Evolutionary conservation across 35 echinoderm and acorn worm genomes (phyloP).

Genomic region (Lytechinus variegatus): DNA sequence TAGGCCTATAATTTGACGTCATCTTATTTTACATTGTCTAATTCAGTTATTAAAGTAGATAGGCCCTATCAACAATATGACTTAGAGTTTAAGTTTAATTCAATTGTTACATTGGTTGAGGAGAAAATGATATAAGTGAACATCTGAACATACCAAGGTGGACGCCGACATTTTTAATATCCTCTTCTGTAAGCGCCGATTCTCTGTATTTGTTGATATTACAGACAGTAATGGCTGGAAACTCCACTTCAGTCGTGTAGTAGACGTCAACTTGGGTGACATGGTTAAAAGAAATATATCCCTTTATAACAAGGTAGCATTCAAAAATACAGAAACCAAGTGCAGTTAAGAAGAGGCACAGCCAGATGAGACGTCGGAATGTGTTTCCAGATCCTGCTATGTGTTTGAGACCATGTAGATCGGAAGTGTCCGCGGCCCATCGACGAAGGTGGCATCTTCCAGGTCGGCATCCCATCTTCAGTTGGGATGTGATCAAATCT

Average conservation of each 20-base stretch:
- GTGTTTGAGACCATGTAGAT: conserved; percentile 76
- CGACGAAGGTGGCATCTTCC: conserved; percentile 39
- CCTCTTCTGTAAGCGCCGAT: conserved; percentile 72
- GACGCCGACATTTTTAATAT: conserved; percentile 82
- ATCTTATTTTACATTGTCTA: no score
- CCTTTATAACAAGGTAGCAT: conserved; percentile 8
- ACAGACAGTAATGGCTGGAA: conserved; percentile 82
- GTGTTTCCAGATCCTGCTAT: conserved; percentile 53
- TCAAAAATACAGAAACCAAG: conserved; percentile 42
- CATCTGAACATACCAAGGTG: conserved; percentile 68
- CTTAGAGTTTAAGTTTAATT: no score
- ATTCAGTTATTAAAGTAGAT: no score
- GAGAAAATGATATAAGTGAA: background rate
- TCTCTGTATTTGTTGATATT: conserved; percentile 96
- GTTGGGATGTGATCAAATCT: background rate
- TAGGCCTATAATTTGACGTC: no score
- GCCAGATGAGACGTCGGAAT: conserved; percentile 68
- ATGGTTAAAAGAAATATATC: conserved; percentile 66
- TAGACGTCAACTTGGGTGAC: conserved; percentile 81
- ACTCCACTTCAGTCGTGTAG: conserved; percentile 41
- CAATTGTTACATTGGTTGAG: background rate
- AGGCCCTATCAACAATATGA: no score
- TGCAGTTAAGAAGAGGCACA: conserved; percentile 40
- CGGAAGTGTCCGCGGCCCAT: conserved; percentile 66
- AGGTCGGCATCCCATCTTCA: background rate